Evolutionary conservation across 2,113 vertebrate genomes (phyloP).

Genomic region (Pyxicephalus adspersus): DNA sequence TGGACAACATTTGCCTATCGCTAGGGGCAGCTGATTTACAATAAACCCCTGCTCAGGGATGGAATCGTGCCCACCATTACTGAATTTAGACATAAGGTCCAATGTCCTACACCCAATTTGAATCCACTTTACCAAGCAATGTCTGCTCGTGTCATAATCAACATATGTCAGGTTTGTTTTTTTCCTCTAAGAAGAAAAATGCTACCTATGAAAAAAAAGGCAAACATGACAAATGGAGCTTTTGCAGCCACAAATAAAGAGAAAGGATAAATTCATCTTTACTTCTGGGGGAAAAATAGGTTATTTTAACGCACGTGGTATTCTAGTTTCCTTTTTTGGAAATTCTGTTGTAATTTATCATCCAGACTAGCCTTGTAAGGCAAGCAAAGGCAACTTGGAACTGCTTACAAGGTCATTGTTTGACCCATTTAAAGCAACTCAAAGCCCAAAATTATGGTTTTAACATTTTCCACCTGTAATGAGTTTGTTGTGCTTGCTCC

Average conservation of each 20-base stretch:
- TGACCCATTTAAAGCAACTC: background rate
- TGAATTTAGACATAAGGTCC: no score
- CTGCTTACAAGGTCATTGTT: conserved; percentile 27
- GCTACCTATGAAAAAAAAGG: background rate
- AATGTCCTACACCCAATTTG: no score
- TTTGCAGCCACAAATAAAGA: background rate
- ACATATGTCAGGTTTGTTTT: background rate
- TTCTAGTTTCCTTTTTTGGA: background rate
- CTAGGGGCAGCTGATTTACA: no score
- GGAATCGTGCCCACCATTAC: no score
- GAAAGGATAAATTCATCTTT: conserved; percentile 17
- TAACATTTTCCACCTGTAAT: no score
- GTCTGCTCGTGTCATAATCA: no score
- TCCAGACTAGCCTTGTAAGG: background rate
- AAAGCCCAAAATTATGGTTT: no score
- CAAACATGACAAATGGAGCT: conserved; percentile 5
- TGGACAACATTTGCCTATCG: no score
- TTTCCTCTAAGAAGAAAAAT: background rate
- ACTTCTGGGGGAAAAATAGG: conserved; percentile 13
- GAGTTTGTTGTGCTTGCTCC: no score
- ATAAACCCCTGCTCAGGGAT: no score
- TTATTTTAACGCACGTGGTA: background rate
- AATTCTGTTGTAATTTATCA: conserved; percentile 27
- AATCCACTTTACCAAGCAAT: no score
- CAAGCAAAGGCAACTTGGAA: background rate